Percentiles rank a stretch among this genome's conserved stretches.
Conservation (phyloP, 2,113 vertebrate genomes). For the Galbula dea region DNA sequence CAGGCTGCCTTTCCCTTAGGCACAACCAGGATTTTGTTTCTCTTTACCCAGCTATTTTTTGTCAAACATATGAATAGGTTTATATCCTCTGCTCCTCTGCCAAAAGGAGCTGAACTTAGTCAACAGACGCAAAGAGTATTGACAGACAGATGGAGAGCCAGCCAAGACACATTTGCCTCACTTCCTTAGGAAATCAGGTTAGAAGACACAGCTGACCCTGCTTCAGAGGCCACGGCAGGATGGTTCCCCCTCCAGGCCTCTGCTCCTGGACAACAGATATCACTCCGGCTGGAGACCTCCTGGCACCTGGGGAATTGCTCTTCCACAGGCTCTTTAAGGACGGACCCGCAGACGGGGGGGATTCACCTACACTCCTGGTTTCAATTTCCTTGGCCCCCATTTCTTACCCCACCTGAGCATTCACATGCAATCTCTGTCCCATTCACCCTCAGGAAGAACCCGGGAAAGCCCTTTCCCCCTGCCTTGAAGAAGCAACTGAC, state of each 20-base stretch:
- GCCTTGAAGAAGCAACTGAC: neutral
- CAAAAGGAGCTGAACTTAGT: constrained; percentile 32
- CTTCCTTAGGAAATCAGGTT: constrained; percentile 61
- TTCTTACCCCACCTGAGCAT: neutral
- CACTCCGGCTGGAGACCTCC: neutral
- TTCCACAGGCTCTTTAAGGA: neutral
- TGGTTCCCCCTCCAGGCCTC: neutral
- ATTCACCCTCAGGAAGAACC: neutral
- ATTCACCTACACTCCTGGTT: neutral
- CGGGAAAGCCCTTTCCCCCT: neutral
- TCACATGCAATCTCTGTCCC: neutral
- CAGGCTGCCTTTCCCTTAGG: neutral
- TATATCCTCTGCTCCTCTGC: constrained; percentile 27
- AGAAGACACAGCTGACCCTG: constrained; percentile 23
- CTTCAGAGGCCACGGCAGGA: neutral
- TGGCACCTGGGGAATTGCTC: neutral
- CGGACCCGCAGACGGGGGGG: neutral
- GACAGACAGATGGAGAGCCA: constrained; percentile 18
- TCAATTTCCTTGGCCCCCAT: neutral
- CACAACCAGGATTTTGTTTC: constrained; percentile 8
- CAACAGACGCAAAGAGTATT: constrained; percentile 23
- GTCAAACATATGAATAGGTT: neutral
- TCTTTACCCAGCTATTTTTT: constrained; percentile 14
- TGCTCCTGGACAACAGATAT: neutral
- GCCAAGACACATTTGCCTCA: constrained; percentile 27